Evolutionary conservation across 2,888 invertebrate species (phyloP), one percentile per base, ranked within the genome.

Genomic region (Tortrix viridana): DNA sequence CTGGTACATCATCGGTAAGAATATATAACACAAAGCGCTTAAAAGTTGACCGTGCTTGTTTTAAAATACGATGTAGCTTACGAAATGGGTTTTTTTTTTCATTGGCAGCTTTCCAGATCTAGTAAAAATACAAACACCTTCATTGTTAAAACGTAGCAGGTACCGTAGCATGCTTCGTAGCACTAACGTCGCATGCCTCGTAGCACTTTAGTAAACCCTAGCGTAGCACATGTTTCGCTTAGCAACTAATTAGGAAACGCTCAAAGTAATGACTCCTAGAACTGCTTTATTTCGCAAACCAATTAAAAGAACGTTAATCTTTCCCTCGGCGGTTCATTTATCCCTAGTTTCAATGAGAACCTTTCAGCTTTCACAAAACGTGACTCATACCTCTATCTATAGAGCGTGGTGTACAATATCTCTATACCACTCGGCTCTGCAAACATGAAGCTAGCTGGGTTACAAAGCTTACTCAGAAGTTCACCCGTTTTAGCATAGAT

Each of bases 321-420:
- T 48, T n/a, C 12, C 55, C 18, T 32, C 32, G 16, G 55, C 32
- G 26, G 61, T 55, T 49, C 49, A 61, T 61, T 55, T 37, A 46
- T 56, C 61, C 43, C 44, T 56, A 37, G 49, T 61, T 50, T 50
- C 44, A 50, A 56, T 43, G 55, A 41, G 20, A 56, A 37, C 23
- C 44, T 19, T 56, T 56, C 37, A 56, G 20, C 32, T 49, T 41
- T 48, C 20, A 46, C 44, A 23, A 63, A 63, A 63, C 47, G 57
- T 41, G 62, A 63, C 62, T 57, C 23, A 46, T 38, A 53, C 62
- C 62, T 63, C 62, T 63, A 63, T 63, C 62, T 63, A 63, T 63
- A 63, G 52, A 63, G 57, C 46, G 47, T 19, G 23, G 57, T 18
- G 62, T 53, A 63, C 57, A 63, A 52, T 57, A 63, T 47, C 32